Evolutionary conservation across 2,888 invertebrate genomes (phyloP), one percentile per base, ranked within the genome.

Genomic region (Bombylius discolor): DNA sequence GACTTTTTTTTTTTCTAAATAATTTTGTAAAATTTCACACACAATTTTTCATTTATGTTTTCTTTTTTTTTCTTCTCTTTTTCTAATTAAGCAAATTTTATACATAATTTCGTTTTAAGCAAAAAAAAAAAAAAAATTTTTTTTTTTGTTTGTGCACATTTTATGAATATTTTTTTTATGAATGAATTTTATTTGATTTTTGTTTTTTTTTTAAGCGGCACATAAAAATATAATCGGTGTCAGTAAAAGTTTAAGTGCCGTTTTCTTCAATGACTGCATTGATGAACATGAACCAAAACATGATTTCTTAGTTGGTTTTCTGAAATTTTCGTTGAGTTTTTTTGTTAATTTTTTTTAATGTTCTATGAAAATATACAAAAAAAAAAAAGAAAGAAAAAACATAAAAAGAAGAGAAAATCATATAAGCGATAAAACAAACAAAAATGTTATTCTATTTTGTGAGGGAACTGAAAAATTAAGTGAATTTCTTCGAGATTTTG

Each of bases 211-310:
- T 61, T 62, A 83, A 74, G 83, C 83, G 74, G 83, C 83, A 79
- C 81, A 84, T 77, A 84, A 81, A 82, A 84, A 84, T 79, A 83
- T 82, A 80, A 84, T 82, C 75, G 83, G 83, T 79, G 83, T 81
- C 78, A 84, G 78, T 77, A 84, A 79, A 76, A 83, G 79, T 81
- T 82, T 82, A 78, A 83, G 80, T 76, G 83, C 82, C 78, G 81
- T 82, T 82, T 83, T 84, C 81, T 83, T 82, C 79, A 83, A 81
- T 76, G 81, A 81, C 59, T 79, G 60, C 59, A 58, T 52, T 58
- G 62, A 58, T 48, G 63, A 55, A 52, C 60, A 58, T 54, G 58
- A 61, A 60, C 63, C 62, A 59, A 65, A 65, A 64, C 65, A 63
- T 60, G 61, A 59, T 56, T 60, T 58, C 59, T 60, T 63, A 57